Base-by-base conservation (phyloP, 2,113 vertebrate species). In the Sinocyclocheilus anshuiensis region DNA sequence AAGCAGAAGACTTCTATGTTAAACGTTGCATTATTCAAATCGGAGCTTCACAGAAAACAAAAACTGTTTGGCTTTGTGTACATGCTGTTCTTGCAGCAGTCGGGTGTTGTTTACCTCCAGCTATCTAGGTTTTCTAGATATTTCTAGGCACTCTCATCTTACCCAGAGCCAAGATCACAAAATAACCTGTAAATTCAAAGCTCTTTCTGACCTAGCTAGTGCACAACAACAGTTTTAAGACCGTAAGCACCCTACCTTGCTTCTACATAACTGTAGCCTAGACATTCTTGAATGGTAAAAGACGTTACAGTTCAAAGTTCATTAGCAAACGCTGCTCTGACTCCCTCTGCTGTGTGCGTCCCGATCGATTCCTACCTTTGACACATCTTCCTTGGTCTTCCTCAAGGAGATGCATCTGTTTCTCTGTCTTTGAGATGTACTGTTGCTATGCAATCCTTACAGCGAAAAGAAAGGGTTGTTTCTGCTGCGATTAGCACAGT, bases 351-450 rank as follows among this genome's bases (percentile, higher is more conserved):
- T 24, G 26, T 24, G 13, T 4, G 16, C 16, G 26, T 26, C 20
- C 22, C 22, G 20, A 77, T 53, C 50, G 67, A 78, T 88, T 83
- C 89, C 86, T 89, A 91, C 90, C 90, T 91, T 88, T 89, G 86
- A 90, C 87, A 83, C 91, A 88, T 86, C 86, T 90, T 72, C 76
- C 81, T 81, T 84, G 88, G 91, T 92, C 89, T 85, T 90, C 91
- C 36, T 90, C 88, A 84, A 87, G 61, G 72, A 92, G 86, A 90
- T 90, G 89, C 91, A 92, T 92, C 91, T 89, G 90, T 89, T 87
- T 87, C 50, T 57, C 67, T 59, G 67, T 82, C 26, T 72, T 74
- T 59, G 13, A 77, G 72, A 85, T 67, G 59, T 75, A 86, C 84
- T 80, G 84, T 76, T 83, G 79, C 84, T 86, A 86, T 69, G 67